phyloP scores from a whole-genome alignment of 1,140 invertebrate genomes.

The Plutomurus gul region DNA sequence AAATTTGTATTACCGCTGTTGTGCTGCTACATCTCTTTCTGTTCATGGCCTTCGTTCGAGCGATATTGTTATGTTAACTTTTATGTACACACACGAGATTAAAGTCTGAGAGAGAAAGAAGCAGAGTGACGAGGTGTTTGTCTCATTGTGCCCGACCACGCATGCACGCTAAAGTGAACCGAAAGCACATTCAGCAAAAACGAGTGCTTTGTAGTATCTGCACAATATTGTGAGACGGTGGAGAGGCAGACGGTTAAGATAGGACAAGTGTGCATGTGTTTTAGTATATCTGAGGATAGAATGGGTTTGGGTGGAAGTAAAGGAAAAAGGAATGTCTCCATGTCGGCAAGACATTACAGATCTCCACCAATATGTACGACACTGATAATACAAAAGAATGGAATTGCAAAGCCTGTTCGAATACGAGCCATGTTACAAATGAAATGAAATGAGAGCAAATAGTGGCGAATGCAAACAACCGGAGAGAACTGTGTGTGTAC shows the following conservation, averaged over 20 bases:
- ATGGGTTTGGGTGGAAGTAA: not conserved
- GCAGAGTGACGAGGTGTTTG: not conserved
- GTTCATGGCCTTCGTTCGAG: not conserved
- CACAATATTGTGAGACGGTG: too few species aligned
- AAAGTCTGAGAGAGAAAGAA: not conserved
- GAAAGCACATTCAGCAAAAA: too few species aligned
- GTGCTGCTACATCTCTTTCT: not conserved
- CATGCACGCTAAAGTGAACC: not conserved
- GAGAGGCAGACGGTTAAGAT: too few species aligned
- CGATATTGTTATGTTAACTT: not conserved
- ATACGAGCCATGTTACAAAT: slow-evolving; percentile 1
- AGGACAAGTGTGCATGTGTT: not conserved
- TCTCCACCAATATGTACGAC: too few species aligned
- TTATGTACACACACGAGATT: not conserved
- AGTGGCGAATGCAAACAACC: not conserved
- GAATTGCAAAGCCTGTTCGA: not conserved
- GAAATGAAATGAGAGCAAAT: slow-evolving; percentile 22
- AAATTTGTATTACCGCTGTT: too few species aligned
- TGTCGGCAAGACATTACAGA: not conserved
- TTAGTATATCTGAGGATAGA: not conserved
- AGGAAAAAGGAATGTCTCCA: slow-evolving; percentile 1
- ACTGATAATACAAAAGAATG: slow-evolving; percentile 1
- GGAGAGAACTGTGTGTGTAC: too few species aligned
- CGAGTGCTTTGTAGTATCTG: too few species aligned
- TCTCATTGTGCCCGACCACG: not conserved